phyloP scores from a whole-genome alignment of 2,113 vertebrate genomes.

The Excalfactoria chinensis region DNA sequence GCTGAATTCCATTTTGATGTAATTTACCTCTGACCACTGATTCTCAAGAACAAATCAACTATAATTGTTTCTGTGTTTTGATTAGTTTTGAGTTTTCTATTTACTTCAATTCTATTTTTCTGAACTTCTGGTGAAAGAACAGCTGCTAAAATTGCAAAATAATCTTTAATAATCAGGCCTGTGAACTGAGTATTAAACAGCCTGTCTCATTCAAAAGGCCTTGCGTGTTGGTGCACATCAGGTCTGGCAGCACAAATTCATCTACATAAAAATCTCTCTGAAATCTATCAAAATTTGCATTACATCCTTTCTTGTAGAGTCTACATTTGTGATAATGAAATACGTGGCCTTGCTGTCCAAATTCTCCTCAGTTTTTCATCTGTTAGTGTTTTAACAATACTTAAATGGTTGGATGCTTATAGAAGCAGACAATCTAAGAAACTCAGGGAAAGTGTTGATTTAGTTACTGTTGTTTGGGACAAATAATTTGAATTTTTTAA shows the following conservation, averaged over 20 bases:
- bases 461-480: not conserved
- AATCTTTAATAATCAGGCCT: not conserved
- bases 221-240: not conserved
- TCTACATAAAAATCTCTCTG: not conserved
- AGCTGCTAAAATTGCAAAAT: not conserved
- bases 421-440: not conserved
- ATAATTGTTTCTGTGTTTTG: not conserved
- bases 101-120: not conserved
- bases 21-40: not conserved
- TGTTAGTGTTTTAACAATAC: not conserved
- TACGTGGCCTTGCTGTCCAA: not conserved
- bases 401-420: not conserved
- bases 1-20: not conserved
- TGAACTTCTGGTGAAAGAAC: not conserved
- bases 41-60: not conserved
- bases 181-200: not conserved
- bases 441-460: not conserved
- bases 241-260: not conserved
- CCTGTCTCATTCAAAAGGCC: not conserved
- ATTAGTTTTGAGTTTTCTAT: not conserved
- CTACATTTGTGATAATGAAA: not conserved
- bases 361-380: not conserved
- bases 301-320: not conserved
- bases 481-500: not conserved
- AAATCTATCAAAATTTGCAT: not conserved